Evolutionary conservation across 2,888 invertebrate species (phyloP), one percentile per base, ranked within the genome.

Genomic region (Mechanitis messenoides): DNA sequence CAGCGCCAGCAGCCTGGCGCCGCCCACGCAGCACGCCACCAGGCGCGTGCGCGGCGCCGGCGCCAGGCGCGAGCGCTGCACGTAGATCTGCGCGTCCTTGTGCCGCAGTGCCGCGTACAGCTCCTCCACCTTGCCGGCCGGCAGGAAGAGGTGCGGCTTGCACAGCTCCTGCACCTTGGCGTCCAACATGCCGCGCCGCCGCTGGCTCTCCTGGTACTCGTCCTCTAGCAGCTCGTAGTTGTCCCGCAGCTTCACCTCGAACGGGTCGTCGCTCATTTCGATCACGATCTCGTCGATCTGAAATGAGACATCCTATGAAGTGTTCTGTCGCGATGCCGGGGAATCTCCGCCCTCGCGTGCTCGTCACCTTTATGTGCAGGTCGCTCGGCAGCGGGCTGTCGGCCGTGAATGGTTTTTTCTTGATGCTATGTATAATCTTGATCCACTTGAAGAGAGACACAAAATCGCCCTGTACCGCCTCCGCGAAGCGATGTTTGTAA

Each of bases 191-290:
- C 95, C 94, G 65, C 95, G 93, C 31, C 99, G 6, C 42, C 42
- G 42, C 42, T 42, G 42, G 11, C 42, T 42, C 42, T 42, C 42
- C 42, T 42, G 42, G 42, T 42, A 42, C 42, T 42, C 42, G 42
- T 42, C 99, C 75, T 97, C 97, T 55, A 98, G 82, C 0, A 99
- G 90, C 78, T 98, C 98, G 80, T 97, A 98, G 81, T 98, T 99
- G 73, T 98, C 98, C 0, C 98, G 93, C 6, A 99, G 89, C 76
- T 96, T 97, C 3, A 98, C 97, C 87, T 99, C 99, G 78, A 99
- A 99, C 0, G 98, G 98, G 92, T 99, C 99, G 78, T 99, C 99
- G 69, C 95, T 95, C 87, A 99, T 94, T 88, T 98, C 98, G 71
- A 99, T 93, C 2, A 95, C 81, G 75, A 97, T 94, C 75, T 96